phyloP scores from a whole-genome alignment of 2,888 invertebrate genomes.

The Miltochrista miniata region DNA sequence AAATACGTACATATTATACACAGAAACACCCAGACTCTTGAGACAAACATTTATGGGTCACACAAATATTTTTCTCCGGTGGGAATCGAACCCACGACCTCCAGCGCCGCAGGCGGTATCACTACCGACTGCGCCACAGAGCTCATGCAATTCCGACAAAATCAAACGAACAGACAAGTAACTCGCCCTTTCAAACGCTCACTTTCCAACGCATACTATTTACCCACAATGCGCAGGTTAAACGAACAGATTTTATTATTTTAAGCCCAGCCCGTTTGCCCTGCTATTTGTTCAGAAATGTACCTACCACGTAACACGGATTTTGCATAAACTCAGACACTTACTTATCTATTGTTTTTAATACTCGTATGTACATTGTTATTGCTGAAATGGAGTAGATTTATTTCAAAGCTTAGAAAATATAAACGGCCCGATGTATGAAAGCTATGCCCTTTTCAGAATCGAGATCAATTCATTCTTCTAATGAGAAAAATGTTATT shows the following conservation, averaged over 20 bases:
- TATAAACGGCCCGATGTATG: too few relatives aligned
- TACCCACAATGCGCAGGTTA: conserved; percentile 46
- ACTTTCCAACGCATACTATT: conserved; percentile 34
- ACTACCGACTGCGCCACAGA: too few relatives aligned
- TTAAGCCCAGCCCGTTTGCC: conserved; percentile 31
- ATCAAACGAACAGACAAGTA: conserved; percentile 7
- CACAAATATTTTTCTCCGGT: too few relatives aligned
- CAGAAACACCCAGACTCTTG: too few relatives aligned
- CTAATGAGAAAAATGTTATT: too few relatives aligned
- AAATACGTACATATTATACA: too few relatives aligned
- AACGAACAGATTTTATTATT: conserved; percentile 58
- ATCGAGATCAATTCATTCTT: too few relatives aligned
- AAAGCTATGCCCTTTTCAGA: too few relatives aligned
- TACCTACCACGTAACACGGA: conserved; percentile 11
- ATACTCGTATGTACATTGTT: conserved; percentile 5
- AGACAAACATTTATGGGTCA: too few relatives aligned
- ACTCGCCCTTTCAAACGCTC: conserved; percentile 16
- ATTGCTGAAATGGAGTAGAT: background rate
- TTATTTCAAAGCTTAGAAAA: background rate
- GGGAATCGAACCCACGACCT: too few relatives aligned
- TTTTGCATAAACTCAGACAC: conserved; percentile 6
- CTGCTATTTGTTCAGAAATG: conserved; percentile 27
- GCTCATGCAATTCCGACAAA: too few relatives aligned
- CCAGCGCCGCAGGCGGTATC: too few relatives aligned
- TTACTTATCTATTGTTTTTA: background rate